Evolutionary conservation across 2,888 invertebrate genomes (phyloP).

Genomic region (Hypolimnas misippus): DNA sequence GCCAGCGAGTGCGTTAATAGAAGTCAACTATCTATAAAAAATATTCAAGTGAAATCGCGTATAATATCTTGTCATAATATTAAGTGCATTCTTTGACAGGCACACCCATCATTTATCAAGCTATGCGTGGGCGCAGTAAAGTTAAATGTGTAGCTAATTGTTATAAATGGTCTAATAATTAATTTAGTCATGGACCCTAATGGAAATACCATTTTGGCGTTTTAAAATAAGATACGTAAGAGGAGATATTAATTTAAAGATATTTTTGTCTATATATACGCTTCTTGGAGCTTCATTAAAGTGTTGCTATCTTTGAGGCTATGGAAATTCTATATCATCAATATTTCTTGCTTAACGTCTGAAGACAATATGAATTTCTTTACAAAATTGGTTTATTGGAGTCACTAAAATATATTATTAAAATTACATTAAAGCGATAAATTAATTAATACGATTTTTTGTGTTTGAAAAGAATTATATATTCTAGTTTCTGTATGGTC

Average conservation of each 20-base stretch:
- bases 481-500: too few relatives aligned
- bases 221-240: slow-evolving; percentile 22
- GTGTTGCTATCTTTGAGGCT: not conserved
- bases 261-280: not conserved
- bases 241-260: not conserved
- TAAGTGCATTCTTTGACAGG: slow-evolving; percentile 53
- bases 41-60: not conserved
- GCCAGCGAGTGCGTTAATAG: too few relatives aligned
- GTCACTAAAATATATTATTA: too few relatives aligned
- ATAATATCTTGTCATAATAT: slow-evolving; percentile 20
- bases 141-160: slow-evolving; percentile 45
- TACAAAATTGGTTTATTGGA: too few relatives aligned
- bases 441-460: too few relatives aligned
- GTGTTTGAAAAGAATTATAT: too few relatives aligned
- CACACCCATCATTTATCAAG: slow-evolving; percentile 40
- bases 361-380: too few relatives aligned
- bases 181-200: slow-evolving; percentile 39
- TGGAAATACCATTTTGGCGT: slow-evolving; percentile 31
- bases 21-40: too few relatives aligned
- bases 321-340: not conserved
- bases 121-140: slow-evolving; percentile 33
- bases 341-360: too few relatives aligned
- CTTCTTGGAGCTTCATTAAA: too few relatives aligned
- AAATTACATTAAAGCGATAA: too few relatives aligned
- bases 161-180: slow-evolving; percentile 46